Base-by-base conservation (phyloP, 2,888 invertebrate genomes). In the Minunthozetes semirufus region DNA sequence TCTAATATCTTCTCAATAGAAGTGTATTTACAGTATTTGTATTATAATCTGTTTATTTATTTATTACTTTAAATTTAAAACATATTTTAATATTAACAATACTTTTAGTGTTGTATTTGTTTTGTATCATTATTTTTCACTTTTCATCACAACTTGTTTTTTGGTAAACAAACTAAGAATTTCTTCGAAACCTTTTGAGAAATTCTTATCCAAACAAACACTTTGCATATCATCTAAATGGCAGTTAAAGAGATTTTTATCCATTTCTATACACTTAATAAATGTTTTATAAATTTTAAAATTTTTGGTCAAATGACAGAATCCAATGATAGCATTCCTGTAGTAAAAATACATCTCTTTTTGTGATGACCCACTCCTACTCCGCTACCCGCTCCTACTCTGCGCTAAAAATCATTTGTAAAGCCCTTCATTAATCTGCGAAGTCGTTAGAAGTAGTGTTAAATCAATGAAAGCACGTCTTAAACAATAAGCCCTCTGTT, bases 171-270 rank as follows among this genome's bases (percentile, higher is more conserved):
- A 56, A 56, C 56, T 22, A 22, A 50, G 56, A 56, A 56, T 56
- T 56, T 56, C 56, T 22, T 25, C 8, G 25, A 50, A 50, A 50
- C 50, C 56, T 56, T 59, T 59, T 17, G 29, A 59, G 38, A 38
- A 38, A 66, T 38, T 38, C 38, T 66, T 66, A 38, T 38, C 19
- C 42, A 42, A 42, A 66, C 42, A 42, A 42, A 66, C 63, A 66
- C 63, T 66, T 66, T 70, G 70, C 70, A 70, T 70, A 70, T 70
- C 42, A 70, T 70, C 70, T 70, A 70, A 70, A 70, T 70, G 70
- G 70, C 70, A 70, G 70, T 70, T 19, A 70, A 59, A 59, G 38
- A 70, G 70, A 66, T 38, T 68, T 46, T 68, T 68, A 68, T 42
- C 22, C 13, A n/a, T n/a, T n/a, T 29, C 33, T 29, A 61, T 59